Evolutionary conservation across 2,888 invertebrate species (phyloP), one percentile per base, ranked within the genome.

Genomic region (Chalcosyrphus nemorum): DNA sequence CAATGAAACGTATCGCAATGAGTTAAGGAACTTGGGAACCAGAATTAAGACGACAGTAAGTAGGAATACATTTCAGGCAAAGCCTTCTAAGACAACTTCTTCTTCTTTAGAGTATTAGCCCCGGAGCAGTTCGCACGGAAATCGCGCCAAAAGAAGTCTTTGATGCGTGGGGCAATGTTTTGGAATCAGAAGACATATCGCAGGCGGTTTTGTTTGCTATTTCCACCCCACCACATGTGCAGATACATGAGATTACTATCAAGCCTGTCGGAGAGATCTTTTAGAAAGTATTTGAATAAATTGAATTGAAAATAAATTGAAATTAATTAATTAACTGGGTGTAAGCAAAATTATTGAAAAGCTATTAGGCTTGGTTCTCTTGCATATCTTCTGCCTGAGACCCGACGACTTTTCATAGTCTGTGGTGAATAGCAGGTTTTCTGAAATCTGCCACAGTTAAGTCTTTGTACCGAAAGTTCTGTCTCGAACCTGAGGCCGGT

Each of bases 11-110:
- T 52, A 87, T 19, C 81, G 88, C 1, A 77, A 87, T 21, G 89
- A 89, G 81, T 86, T 89, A 0, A 70, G 76, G 5, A 24, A 86
- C 27, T 35, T 24, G 24, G 24, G 24, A 24, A 24, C 24, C 24
- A 24, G 24, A 24, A 24, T 24, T 4, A 90, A 90, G 86, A 86
- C 91, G 0, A 89, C 92, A 15, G 92, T 92, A 75, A 87, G 89
- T 82, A 7, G 13, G 4, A 54, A 4, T 17, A 7, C 1, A n/a
- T 56, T 2, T 1, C 15, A 3, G n/a, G 32, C 2, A 24, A 47
- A n/a, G 2, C 24, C 24, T 24, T 15, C 17, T 24, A 3, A 15
- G 86, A 90, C 13, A 89, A 88, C 19, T 24, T 11, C 5, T 15
- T 45, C 5, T 19, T 17, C 9, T 27, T 0, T n/a, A 81, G 81